These are phyloP conservation scores for Thunnus maccoyii DNA, from an alignment of 2,113 vertebrate species.

Conservation along the genomic window DNA sequence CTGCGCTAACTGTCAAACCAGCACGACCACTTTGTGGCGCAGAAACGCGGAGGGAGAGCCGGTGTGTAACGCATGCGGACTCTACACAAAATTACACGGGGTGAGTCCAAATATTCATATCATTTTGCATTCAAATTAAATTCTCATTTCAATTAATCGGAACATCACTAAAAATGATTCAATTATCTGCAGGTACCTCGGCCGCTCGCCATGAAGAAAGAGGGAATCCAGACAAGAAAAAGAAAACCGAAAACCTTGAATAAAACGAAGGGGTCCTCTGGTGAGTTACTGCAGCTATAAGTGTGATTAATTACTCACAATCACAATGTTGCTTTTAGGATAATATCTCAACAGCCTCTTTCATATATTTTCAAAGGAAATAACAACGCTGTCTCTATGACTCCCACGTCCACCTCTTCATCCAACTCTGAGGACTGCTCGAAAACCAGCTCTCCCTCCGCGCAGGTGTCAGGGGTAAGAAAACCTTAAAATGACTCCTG, in stretches of 20 bases:
- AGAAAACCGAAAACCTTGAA: conserved; percentile 98
- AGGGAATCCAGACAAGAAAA: conserved; percentile 99
- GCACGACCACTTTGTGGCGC: conserved; percentile 98
- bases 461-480: conserved; percentile 92
- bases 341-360: not conserved
- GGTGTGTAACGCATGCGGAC: conserved; percentile 97
- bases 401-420: conserved; percentile 97
- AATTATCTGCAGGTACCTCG: conserved; percentile 90
- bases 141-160: not conserved
- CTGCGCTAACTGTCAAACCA: conserved; percentile 98
- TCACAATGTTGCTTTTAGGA: not conserved
- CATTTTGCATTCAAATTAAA: rapidly evolving
- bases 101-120: conserved; percentile 79
- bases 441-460: conserved; percentile 92
- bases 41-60: conserved; percentile 98
- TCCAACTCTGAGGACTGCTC: conserved; percentile 96
- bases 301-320: not conserved
- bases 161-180: not conserved
- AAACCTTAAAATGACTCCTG: not conserved
- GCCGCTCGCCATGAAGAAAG: conserved; percentile 99
- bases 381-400: conserved; percentile 93
- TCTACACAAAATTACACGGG: conserved; percentile 98
- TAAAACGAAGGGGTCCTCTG: conserved; percentile 95
- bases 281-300: conserved; percentile 75
- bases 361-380: conserved; percentile 84